These are phyloP conservation scores for Forbesichthys papilliferus DNA, from an alignment of 2,113 vertebrate species.

Conservation along the genomic window DNA sequence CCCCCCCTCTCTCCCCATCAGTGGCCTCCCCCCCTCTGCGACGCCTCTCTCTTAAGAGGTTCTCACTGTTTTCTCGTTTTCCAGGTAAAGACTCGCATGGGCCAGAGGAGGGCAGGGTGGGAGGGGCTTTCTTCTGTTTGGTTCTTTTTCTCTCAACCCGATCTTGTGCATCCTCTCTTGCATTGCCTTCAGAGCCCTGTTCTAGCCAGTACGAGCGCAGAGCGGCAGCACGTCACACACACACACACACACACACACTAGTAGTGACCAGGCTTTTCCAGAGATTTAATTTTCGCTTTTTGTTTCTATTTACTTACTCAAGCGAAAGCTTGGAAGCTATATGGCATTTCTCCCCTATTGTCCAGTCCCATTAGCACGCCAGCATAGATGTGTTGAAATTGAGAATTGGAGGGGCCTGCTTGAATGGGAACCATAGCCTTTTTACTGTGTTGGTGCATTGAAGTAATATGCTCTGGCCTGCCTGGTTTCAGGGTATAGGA, in stretches of 20 bases:
- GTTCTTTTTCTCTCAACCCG: slow-evolving; percentile 20
- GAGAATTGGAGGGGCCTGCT: background rate
- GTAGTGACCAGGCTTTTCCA: background rate
- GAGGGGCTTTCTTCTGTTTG: background rate
- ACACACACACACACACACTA: background rate
- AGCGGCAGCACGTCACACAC: background rate
- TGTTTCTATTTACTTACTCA: background rate
- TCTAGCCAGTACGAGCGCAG: slow-evolving; percentile 56
- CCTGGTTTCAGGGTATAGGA: background rate
- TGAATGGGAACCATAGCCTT: background rate
- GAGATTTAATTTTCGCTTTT: background rate
- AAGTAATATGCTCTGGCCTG: background rate
- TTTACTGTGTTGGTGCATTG: background rate
- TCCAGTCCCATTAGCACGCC: too few relatives aligned
- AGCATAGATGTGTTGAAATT: background rate
- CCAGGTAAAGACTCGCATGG: slow-evolving; percentile 81
- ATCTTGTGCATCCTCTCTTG: background rate
- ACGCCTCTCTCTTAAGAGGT: slow-evolving; percentile 80
- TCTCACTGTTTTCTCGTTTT: slow-evolving; percentile 83
- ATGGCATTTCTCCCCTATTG: background rate
- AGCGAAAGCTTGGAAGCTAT: background rate
- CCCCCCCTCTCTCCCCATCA: slow-evolving; percentile 76
- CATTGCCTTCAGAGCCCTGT: slow-evolving; percentile 43
- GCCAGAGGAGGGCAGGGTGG: slow-evolving; percentile 20
- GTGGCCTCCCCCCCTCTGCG: slow-evolving; percentile 75